A percentile compares a stretch with the other conserved stretches of the same genome.
phyloP scores from a whole-genome alignment of 2,113 vertebrate species.

The Onychostoma macrolepis region DNA sequence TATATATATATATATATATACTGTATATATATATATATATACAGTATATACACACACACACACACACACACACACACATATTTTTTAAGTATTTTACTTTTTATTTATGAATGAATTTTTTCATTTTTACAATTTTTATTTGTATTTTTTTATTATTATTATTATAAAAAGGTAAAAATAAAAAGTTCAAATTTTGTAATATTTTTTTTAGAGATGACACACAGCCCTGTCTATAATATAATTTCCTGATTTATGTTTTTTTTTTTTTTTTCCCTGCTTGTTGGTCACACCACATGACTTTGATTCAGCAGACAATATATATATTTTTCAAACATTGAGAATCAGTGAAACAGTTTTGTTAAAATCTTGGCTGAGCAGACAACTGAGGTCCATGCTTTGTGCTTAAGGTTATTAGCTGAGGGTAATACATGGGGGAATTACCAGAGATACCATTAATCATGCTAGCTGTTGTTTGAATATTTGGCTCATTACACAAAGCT shows the following conservation, averaged over 20 bases:
- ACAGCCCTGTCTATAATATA: neutral
- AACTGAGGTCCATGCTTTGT: slow-evolving; percentile 41
- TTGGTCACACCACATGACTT: neutral
- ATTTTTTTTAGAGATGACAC: neutral
- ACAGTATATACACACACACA: too few species aligned
- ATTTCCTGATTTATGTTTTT: neutral
- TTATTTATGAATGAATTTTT: too few species aligned
- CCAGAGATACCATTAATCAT: slow-evolving; percentile 48
- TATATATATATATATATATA: too few species aligned
- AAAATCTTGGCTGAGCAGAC: slow-evolving; percentile 20
- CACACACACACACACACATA: too few species aligned
- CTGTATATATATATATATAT: too few species aligned
- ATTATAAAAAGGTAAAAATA: too few species aligned
- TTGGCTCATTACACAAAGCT: slow-evolving; percentile 58
- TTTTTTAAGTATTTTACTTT: too few species aligned
- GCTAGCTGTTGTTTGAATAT: slow-evolving; percentile 52
- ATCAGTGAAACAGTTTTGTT: neutral
- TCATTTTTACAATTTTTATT: too few species aligned
- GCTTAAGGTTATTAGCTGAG: slow-evolving; percentile 45
- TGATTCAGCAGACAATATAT: too few species aligned
- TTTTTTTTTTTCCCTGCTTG: neutral
- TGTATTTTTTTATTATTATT: too few species aligned
- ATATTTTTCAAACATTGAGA: neutral
- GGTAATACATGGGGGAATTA: slow-evolving; percentile 46
- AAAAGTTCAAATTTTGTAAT: too few species aligned